Evolutionary conservation across 2,113 vertebrate species (phyloP), one percentile per base, ranked within the genome.

Genomic region (Tretioscincus oriximinensis): DNA sequence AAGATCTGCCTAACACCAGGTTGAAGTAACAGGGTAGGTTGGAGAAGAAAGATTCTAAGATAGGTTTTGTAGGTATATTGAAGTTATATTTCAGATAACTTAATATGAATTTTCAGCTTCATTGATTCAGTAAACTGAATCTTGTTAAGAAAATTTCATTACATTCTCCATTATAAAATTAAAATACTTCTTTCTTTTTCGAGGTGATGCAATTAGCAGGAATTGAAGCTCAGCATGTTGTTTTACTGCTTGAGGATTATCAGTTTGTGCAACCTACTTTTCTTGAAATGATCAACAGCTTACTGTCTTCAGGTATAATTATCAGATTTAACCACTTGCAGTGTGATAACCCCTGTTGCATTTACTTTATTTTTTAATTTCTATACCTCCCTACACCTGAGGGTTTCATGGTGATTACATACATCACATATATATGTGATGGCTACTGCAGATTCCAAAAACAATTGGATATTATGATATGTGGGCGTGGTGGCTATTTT

Each of bases 231-330:
- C 97, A 97, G 28, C 98, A 99, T 91, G 96, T 97, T 16, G 95
- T 99, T 5, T 87, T 99, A 3, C 91, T 99, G 74, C 94, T 99
- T 0, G 98, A 99, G 86, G 98, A 99, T 81, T 96, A 98, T 88
- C 98, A 99, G 86, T 97, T 99, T 91, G 94, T 99, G 31, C 96
- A 98, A 63, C 91, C 96, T 24, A 83, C 95, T 0, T 99, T 99
- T 89, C 91, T 99, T 80, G 98, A 99, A 93, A 99, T 99, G 97
- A 93, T 99, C 84, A 99, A 99, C 90, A 99, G 98, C 89, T 95
- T 99, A 68, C 90, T 99, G 45, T 98, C 98, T 76, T 99, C 98
- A 94, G 98, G 98, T 96, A 81, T 91, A 97, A 95, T 93, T 80
- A 90, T 31, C 77, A 80, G 31, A 41, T 2, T 16, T 73, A 18